Percentiles rank a stretch among this genome's conserved stretches.
These are phyloP conservation scores for Beris morrisii DNA, from an alignment of 2,888 invertebrate genomes.

Conservation along the genomic window DNA sequence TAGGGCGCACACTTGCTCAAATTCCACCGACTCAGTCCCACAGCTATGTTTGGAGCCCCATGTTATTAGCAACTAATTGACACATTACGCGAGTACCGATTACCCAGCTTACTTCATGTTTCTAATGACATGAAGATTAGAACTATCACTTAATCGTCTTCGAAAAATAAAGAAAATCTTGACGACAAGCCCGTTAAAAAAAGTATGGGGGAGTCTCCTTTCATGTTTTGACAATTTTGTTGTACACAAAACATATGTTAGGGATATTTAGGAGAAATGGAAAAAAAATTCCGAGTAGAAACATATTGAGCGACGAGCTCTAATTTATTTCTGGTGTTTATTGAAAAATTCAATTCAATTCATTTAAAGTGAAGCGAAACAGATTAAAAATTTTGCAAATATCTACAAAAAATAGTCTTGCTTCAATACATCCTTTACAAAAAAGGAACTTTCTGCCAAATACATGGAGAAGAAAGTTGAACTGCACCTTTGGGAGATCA, in stretches of 20 bases:
- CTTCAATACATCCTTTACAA: no score
- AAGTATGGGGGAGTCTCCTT: background rate
- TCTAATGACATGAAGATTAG: slow-evolving; percentile 25
- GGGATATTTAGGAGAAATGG: background rate
- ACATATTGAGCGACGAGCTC: slow-evolving; percentile 1
- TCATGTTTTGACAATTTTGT: slow-evolving; percentile 16
- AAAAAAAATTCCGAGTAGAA: background rate
- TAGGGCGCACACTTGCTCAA: no score
- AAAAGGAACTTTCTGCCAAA: no score
- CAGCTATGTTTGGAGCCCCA: background rate
- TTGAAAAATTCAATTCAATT: no score
- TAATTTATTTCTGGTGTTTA: slow-evolving; percentile 2
- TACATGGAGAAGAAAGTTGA: no score
- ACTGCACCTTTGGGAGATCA: no score
- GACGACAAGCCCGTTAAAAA: background rate
- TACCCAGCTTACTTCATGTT: slow-evolving; percentile 17
- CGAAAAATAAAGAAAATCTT: no score
- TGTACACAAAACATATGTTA: slow-evolving; percentile 17
- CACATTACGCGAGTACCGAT: slow-evolving; percentile 12
- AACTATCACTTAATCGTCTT: slow-evolving; percentile 13
- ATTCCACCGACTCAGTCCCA: no score
- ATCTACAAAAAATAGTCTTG: no score
- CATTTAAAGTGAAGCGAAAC: no score
- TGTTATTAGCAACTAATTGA: slow-evolving; percentile 30
- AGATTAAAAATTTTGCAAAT: no score